These are phyloP conservation scores for Marisa cornuarietis DNA, from an alignment of 1,140 invertebrate species.

Conservation along the genomic window DNA sequence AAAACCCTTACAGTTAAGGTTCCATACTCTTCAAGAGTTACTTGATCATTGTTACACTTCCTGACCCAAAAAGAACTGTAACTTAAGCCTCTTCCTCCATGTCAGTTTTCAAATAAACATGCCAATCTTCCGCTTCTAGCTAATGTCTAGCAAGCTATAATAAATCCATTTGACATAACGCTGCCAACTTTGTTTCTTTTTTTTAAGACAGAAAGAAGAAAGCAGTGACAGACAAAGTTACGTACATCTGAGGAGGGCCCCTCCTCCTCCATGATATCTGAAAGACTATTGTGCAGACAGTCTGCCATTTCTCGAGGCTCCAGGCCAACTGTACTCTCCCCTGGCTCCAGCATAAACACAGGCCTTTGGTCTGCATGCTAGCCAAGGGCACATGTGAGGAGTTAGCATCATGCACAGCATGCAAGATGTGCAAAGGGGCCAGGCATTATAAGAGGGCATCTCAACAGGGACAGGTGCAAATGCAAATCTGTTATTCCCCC, in stretches of 20 bases:
- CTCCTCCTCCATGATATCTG: conserved; percentile 61
- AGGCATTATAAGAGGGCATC: background rate
- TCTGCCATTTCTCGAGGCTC: conserved; percentile 33
- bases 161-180: background rate
- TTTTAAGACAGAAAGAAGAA: conserved; percentile 16
- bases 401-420: conserved; percentile 23
- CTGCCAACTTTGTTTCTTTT: no score
- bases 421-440: background rate
- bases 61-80: background rate
- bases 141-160: background rate
- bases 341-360: conserved; percentile 87
- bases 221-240: conserved; percentile 22
- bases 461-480: background rate
- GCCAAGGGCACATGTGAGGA: conserved; percentile 25
- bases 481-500: background rate
- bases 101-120: no score
- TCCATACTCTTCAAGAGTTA: background rate
- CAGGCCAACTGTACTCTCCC: conserved; percentile 26
- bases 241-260: conserved; percentile 54
- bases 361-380: conserved; percentile 75
- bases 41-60: background rate
- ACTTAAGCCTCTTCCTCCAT: no score
- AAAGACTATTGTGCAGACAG: conserved; percentile 50
- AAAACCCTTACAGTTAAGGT: background rate
- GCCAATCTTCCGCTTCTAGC: no score